Conservation (phyloP, 1,140 invertebrate genomes). For the Coelopa frigida region DNA sequence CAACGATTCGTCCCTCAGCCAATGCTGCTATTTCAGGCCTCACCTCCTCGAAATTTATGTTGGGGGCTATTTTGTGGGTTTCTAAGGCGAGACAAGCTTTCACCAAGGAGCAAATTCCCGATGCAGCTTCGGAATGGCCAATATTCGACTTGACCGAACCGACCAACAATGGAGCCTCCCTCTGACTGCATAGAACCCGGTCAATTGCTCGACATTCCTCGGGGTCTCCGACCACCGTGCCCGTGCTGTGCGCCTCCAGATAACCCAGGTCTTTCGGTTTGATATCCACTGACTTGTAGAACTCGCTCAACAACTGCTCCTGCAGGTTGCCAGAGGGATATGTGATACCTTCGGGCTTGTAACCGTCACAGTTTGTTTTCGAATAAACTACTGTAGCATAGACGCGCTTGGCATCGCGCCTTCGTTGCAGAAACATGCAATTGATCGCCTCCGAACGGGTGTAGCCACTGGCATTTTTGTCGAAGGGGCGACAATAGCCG, state of each 20-base stretch:
- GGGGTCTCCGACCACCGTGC: conserved; percentile 72
- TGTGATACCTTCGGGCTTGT: conserved; percentile 83
- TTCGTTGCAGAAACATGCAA: conserved; percentile 74
- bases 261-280: conserved; percentile 65
- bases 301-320: conserved; percentile 67
- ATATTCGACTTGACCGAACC: conserved; percentile 92
- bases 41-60: conserved; percentile 67
- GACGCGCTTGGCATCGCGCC: conserved; percentile 65
- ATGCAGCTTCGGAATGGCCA: conserved; percentile 86
- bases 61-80: conserved; percentile 65
- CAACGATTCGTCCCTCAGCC: conserved; percentile 59
- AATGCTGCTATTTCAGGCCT: conserved; percentile 69
- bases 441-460: conserved; percentile 69
- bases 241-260: conserved; percentile 89
- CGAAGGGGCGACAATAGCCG: conserved; percentile 85
- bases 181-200: conserved; percentile 65
- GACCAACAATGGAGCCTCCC: conserved; percentile 64
- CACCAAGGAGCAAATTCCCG: conserved; percentile 74
- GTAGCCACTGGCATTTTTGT: conserved; percentile 71
- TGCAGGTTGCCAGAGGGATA: conserved; percentile 83
- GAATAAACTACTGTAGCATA: conserved; percentile 55
- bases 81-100: conserved; percentile 75
- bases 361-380: conserved; percentile 79
- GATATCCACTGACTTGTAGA: conserved; percentile 79
- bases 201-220: conserved; percentile 85